Evolutionary conservation across 2,113 vertebrate genomes (phyloP), one percentile per base, ranked within the genome.

Genomic region (Anarrhichthys ocellatus): DNA sequence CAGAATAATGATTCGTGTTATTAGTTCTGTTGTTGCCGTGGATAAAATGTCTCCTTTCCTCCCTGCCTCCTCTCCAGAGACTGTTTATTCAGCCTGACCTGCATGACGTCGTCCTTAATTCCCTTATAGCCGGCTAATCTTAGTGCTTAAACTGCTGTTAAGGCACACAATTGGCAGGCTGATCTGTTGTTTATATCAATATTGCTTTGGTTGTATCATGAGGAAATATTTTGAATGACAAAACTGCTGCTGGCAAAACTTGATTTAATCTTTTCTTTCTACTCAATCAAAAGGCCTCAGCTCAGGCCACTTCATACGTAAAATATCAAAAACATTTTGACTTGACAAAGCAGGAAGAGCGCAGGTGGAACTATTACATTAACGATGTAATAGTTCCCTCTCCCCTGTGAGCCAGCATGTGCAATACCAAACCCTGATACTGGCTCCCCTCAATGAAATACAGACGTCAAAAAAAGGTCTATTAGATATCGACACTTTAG

Each of bases 81-180:
- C 40, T 34, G 24, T 65, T 62, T 81, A 50, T 72, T 82, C 82
- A 83, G 34, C 48, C 48, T 90, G 88, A 90, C 90, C 87, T 79
- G 3, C 63, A 18, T 83, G 79, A 73, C 54, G 78, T 70, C 75
- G 77, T 64, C 58, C 44, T 40, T 69, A 59, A 88, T 78, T 77
- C 81, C 72, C 76, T 69, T 42, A 34, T 34, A 76, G 72, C 81
- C 64, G 69, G 65, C 81, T 87, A 84, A 90, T 90, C 80, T 78
- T 75, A 81, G 79, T 14, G 6, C 20, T 82, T n/a, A 1, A 15
- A 77, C 63, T 68, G 50, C 84, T 79, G 76, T 76, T 75, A 69
- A 65, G 76, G 66, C 68, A 56, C 76, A 63, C 76, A 71, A 61
- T 3, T 6, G 81, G 81, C 4, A 2, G 36, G 22, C 48, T 71